Evolutionary conservation across 2,113 vertebrate species (phyloP).

Genomic region (Sphaerodactylus townsendi): DNA sequence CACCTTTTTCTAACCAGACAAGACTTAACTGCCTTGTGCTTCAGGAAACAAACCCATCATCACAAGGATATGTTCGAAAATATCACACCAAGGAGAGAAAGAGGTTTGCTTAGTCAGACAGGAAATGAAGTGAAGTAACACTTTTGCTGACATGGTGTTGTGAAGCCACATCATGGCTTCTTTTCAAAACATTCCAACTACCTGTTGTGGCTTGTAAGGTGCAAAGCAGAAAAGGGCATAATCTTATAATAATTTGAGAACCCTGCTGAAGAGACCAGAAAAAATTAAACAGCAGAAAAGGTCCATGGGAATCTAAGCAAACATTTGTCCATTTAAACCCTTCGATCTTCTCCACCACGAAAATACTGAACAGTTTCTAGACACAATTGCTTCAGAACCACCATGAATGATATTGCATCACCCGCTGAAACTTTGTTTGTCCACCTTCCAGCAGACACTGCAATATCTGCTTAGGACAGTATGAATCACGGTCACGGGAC

Average conservation of each 20-base stretch:
- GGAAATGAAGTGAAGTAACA: not conserved
- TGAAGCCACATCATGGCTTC: not conserved
- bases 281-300: not conserved
- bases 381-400: not conserved
- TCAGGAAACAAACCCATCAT: not conserved
- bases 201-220: not conserved
- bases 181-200: not conserved
- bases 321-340: not conserved
- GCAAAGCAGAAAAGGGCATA: not conserved
- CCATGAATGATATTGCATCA: not conserved
- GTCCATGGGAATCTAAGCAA: not conserved
- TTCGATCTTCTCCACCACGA: not conserved
- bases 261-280: not conserved
- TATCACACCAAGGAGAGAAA: not conserved
- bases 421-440: not conserved
- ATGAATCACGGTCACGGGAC: conserved; percentile 54
- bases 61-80: not conserved
- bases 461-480: not conserved
- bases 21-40: not conserved
- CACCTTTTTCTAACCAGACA: not conserved
- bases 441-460: not conserved
- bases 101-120: not conserved
- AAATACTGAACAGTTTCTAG: not conserved
- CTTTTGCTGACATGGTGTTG: not conserved
- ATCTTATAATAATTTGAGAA: not conserved